Evolutionary conservation across 2,113 vertebrate species (phyloP).

Genomic region (Macroglossus sobrinus): DNA sequence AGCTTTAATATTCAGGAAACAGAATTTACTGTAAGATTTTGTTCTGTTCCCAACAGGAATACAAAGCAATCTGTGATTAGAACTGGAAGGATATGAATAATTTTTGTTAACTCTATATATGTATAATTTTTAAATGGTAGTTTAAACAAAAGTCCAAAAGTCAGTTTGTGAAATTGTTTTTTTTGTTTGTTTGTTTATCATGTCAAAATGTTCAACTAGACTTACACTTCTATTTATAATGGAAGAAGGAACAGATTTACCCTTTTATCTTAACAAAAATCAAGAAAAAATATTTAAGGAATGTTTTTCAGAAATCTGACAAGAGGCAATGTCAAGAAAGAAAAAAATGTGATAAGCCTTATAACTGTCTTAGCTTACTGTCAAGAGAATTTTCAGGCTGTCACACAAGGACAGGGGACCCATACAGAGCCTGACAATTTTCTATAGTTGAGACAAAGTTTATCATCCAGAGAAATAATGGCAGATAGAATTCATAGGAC

Average conservation of each 20-base stretch:
- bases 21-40: neutral
- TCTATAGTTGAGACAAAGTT: neutral
- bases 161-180: neutral
- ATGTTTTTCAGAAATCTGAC: neutral
- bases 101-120: neutral
- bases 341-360: neutral
- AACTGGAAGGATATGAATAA: neutral
- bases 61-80: neutral
- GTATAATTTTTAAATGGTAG: neutral
- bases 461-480: neutral
- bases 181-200: neutral
- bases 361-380: neutral
- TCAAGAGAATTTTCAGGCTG: neutral
- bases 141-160: neutral
- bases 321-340: neutral
- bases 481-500: neutral
- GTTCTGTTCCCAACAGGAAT: neutral
- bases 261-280: neutral
- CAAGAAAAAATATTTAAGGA: neutral
- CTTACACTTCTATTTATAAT: neutral
- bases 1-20: neutral
- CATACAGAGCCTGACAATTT: neutral
- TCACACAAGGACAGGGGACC: neutral
- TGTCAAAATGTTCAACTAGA: neutral
- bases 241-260: neutral